Evolutionary conservation across 2,113 vertebrate species (phyloP), one percentile per base, ranked within the genome.

Genomic region (Sander vitreus): DNA sequence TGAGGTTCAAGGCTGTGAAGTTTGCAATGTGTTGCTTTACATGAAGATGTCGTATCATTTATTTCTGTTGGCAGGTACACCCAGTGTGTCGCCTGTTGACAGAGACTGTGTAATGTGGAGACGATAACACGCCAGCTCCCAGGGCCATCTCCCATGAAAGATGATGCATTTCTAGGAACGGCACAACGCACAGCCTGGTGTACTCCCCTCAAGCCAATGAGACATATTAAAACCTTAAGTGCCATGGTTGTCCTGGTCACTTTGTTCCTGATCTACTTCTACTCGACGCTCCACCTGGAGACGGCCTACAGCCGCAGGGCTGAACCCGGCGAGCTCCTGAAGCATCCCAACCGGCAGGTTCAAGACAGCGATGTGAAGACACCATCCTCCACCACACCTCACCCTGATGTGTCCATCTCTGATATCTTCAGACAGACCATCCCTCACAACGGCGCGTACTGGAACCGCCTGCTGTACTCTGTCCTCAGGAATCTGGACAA

Each of bases 381-480:
- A 21, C 50, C 58, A 10, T 2, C n/a, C 0, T 0, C 11, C 27
- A 16, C 23, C 12, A 4, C 2, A 0, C 21, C 23, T 21, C 36
- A 1, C 0, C 13, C 25, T 3, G 2, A 9, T 0, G 10, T 92
- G 5, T 63, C 76, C 2, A 5, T 95, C 15, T 94, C 90, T 7
- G 47, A 23, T 2, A 0, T 1, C 45, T 70, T 95, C 55, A 81
- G 11, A 48, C 10, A 84, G 16, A n/a, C 15, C 8, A 63, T 96
- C 54, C 89, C 93, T 23, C 68, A 91, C 16, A 95, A 90, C 2
- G 18, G 2, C 10, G 92, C 93, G 0, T 96, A 90, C 85, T 96
- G 95, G 95, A 96, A 95, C 87, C 89, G 93, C 0, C 78, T 93
- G 65, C 68, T 95, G 33, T 78, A 94, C 67, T 74, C 48, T 0